These are phyloP conservation scores for Cantharis lateralis DNA, from an alignment of 2,888 invertebrate species.

Conservation along the genomic window DNA sequence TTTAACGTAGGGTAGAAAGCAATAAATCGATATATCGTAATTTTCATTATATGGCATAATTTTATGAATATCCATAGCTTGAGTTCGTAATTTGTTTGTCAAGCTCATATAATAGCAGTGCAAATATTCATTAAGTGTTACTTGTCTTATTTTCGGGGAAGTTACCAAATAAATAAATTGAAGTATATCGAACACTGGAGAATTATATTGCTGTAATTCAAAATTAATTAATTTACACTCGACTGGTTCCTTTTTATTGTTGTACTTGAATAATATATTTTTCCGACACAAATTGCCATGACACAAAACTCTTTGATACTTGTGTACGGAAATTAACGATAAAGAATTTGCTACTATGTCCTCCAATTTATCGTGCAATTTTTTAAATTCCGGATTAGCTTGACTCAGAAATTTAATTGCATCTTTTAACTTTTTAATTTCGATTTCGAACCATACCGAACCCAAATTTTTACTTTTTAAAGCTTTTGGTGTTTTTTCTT, in stretches of 20 bases:
- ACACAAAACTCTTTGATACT: slow-evolving; percentile 49
- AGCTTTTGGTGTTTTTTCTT: slow-evolving; percentile 29
- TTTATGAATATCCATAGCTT: slow-evolving; percentile 20
- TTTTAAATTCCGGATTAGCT: slow-evolving; percentile 16
- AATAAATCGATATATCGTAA: slow-evolving; percentile 23
- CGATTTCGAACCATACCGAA: slow-evolving; percentile 24
- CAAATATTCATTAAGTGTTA: slow-evolving; percentile 31
- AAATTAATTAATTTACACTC: slow-evolving; percentile 47
- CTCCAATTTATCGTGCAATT: slow-evolving; percentile 13
- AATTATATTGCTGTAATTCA: slow-evolving; percentile 58
- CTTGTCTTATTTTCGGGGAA: slow-evolving; percentile 30
- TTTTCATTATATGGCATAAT: slow-evolving; percentile 18
- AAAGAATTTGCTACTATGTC: slow-evolving; percentile 46
- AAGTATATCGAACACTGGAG: slow-evolving; percentile 67
- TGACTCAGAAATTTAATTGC: slow-evolving; percentile 21
- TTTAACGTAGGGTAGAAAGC: slow-evolving; percentile 32
- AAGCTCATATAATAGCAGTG: slow-evolving; percentile 30
- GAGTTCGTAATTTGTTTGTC: slow-evolving; percentile 13
- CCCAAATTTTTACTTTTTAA: slow-evolving; percentile 43
- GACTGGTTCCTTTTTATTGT: slow-evolving; percentile 32
- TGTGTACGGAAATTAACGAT: slow-evolving; percentile 17
- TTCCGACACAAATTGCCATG: slow-evolving; percentile 49
- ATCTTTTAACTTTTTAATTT: slow-evolving; percentile 12
- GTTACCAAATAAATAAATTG: slow-evolving; percentile 38
- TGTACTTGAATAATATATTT: slow-evolving; percentile 45